Evolutionary conservation across 30 jellyfish, hydroid and myxozoan genomes (phyloP).

Genomic region (Aurelia sp.): DNA sequence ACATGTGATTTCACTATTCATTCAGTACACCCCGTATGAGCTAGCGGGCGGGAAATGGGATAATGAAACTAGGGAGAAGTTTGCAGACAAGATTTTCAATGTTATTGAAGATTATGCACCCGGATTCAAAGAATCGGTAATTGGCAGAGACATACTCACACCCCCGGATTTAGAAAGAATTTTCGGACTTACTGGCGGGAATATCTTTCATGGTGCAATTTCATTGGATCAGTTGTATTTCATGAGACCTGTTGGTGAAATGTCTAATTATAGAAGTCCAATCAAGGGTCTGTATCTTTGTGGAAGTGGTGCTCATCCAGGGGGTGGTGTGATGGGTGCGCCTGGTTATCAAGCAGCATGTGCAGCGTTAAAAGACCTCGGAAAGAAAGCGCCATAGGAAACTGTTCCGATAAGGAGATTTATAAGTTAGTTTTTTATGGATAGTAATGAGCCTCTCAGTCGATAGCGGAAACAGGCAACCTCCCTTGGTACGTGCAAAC

Average conservation of each 20-base stretch:
- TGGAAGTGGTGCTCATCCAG: constrained; percentile 75
- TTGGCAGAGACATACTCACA: constrained; percentile 53
- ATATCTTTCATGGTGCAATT: constrained; percentile 68
- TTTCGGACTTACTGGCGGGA: constrained; percentile 69
- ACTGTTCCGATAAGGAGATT: background rate
- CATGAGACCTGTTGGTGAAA: constrained; percentile 52
- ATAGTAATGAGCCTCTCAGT: no score
- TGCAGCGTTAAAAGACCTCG: constrained; percentile 25
- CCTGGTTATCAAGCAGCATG: constrained; percentile 70
- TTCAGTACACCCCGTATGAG: constrained; percentile 64
- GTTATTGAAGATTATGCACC: constrained; percentile 63
- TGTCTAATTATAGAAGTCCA: constrained; percentile 55
- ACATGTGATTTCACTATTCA: constrained; percentile 50
- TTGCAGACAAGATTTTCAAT: constrained; percentile 54
- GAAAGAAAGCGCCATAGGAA: constrained; percentile 12
- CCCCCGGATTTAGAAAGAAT: constrained; percentile 68
- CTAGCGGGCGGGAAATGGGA: constrained; percentile 60
- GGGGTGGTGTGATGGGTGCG: constrained; percentile 76
- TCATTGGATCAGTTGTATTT: constrained; percentile 61
- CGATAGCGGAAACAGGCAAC: no score
- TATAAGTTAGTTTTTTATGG: no score
- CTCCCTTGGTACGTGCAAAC: no score
- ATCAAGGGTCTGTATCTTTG: constrained; percentile 58
- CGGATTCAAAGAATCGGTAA: constrained; percentile 46
- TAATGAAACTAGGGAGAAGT: constrained; percentile 48